A percentile compares a stretch with the other conserved stretches of the same genome.
Evolutionary conservation across 2,797 vertebrate genomes (phyloP).

Genomic region (Anguilla marmorata): DNA sequence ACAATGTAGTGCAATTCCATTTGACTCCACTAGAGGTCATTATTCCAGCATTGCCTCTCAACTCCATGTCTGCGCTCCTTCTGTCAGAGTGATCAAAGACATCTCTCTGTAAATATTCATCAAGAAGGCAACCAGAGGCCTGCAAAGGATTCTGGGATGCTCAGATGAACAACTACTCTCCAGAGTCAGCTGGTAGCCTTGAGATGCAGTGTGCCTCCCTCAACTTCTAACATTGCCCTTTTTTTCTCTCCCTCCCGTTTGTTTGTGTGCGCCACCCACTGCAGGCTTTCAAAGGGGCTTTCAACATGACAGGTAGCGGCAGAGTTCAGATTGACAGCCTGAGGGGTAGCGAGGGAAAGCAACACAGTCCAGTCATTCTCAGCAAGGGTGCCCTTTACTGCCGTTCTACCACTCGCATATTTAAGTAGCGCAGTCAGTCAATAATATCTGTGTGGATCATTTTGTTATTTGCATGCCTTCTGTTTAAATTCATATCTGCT

Average conservation of each 20-base stretch:
- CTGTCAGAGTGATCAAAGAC: not conserved
- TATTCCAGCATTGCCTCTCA: not conserved
- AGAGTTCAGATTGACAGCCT: conserved; percentile 17
- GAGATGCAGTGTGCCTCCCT: not conserved
- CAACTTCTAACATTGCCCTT: conserved; percentile 10
- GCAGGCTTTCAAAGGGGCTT: conserved; percentile 6
- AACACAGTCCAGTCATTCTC: not conserved
- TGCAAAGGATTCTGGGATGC: conserved; percentile 19
- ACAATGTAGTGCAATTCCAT: not conserved
- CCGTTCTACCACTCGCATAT: not conserved
- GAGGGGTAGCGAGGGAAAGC: not conserved
- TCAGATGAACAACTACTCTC: conserved; percentile 17
- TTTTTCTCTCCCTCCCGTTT: not conserved
- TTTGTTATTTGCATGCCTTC: not conserved
- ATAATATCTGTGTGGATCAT: not conserved
- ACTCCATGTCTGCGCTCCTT: not conserved
- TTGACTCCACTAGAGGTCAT: conserved; percentile 1
- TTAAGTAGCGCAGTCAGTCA: not conserved
- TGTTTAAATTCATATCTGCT: not conserved
- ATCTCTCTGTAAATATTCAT: conserved; percentile 19
- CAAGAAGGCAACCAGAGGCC: not conserved
- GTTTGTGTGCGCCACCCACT: not conserved
- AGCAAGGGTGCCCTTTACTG: not conserved
- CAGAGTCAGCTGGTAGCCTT: conserved; percentile 20
- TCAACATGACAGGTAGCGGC: conserved; percentile 21